Evolutionary conservation across 2,113 vertebrate genomes (phyloP).

Genomic region (Tenebrosternarchus preto): DNA sequence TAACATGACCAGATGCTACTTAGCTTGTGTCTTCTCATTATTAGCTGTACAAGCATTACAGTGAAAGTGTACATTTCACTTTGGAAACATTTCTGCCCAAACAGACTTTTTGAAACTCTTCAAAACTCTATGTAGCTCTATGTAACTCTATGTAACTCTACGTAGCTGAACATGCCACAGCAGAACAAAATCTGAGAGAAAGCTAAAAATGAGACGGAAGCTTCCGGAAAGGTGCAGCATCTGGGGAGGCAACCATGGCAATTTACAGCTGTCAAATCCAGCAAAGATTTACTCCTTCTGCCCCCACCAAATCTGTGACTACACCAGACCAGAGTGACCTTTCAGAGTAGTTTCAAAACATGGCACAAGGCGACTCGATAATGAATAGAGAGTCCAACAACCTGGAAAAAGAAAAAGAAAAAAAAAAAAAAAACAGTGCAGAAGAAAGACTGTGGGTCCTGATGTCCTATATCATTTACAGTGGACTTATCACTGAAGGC

Average conservation of each 20-base stretch:
- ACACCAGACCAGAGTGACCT: constrained; percentile 51
- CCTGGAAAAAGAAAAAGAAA: constrained; percentile 46
- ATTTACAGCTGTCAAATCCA: constrained; percentile 58
- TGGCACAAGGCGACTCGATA: constrained; percentile 43
- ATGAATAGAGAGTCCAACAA: constrained; percentile 50
- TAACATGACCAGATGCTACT: neutral
- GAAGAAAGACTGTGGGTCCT: constrained; percentile 64
- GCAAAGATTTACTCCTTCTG: constrained; percentile 48
- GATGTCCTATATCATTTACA: constrained; percentile 77
- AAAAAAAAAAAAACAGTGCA: constrained; percentile 42
- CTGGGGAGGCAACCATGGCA: constrained; percentile 39
- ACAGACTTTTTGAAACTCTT: constrained; percentile 9
- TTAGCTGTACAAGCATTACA: too few species aligned
- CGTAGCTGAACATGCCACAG: neutral
- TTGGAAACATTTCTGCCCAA: constrained; percentile 16
- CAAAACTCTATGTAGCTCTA: constrained; percentile 22
- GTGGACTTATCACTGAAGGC: constrained; percentile 67
- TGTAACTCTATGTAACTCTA: neutral
- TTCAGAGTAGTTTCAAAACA: constrained; percentile 54
- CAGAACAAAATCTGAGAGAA: constrained; percentile 1
- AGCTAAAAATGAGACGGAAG: constrained; percentile 44
- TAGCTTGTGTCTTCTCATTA: neutral
- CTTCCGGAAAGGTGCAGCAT: constrained; percentile 45
- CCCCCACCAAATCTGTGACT: constrained; percentile 53
- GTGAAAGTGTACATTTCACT: neutral